These are phyloP conservation scores for Drosophila koepferae DNA, from an alignment of 2,888 invertebrate genomes.

Conservation along the genomic window DNA sequence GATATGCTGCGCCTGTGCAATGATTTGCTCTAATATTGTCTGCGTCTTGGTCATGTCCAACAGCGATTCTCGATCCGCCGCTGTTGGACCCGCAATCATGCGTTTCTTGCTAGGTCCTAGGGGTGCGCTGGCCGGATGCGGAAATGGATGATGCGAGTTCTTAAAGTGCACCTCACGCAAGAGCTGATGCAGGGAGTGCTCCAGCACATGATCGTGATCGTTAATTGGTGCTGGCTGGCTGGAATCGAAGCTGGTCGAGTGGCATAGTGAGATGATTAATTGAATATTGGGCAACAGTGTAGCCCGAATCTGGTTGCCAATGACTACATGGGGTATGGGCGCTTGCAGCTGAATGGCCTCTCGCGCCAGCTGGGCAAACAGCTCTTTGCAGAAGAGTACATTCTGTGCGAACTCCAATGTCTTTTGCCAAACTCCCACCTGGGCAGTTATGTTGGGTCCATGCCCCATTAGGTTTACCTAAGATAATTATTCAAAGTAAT, in stretches of 20 bases:
- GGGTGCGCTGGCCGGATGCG: constrained; percentile 97
- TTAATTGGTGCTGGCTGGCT: constrained; percentile 85
- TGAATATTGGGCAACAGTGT: constrained; percentile 97
- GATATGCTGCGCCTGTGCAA: constrained; percentile 97
- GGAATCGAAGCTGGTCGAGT: constrained; percentile 89
- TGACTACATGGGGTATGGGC: constrained; percentile 97
- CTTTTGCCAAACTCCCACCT: constrained; percentile 93
- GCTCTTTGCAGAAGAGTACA: constrained; percentile 97
- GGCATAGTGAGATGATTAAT: constrained; percentile 95
- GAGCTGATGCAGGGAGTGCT: constrained; percentile 97
- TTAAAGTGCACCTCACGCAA: constrained; percentile 96
- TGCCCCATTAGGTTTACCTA: constrained; percentile 90
- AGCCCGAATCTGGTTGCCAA: constrained; percentile 98
- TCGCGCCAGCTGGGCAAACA: constrained; percentile 96
- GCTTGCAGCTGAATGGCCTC: constrained; percentile 97
- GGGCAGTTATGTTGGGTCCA: constrained; percentile 89
- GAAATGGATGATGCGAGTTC: constrained; percentile 96
- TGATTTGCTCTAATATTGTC: constrained; percentile 97
- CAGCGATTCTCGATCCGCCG: constrained; percentile 94
- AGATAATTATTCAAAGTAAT: background rate
- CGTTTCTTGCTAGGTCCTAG: constrained; percentile 96
- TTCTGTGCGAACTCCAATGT: constrained; percentile 98
- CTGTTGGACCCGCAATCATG: constrained; percentile 95
- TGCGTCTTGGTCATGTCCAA: constrained; percentile 96
- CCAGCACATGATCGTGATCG: constrained; percentile 98